Percentiles rank a stretch among this genome's conserved stretches.
phyloP scores from a whole-genome alignment of 2,113 vertebrate genomes.

The Oenanthe oenanthe region DNA sequence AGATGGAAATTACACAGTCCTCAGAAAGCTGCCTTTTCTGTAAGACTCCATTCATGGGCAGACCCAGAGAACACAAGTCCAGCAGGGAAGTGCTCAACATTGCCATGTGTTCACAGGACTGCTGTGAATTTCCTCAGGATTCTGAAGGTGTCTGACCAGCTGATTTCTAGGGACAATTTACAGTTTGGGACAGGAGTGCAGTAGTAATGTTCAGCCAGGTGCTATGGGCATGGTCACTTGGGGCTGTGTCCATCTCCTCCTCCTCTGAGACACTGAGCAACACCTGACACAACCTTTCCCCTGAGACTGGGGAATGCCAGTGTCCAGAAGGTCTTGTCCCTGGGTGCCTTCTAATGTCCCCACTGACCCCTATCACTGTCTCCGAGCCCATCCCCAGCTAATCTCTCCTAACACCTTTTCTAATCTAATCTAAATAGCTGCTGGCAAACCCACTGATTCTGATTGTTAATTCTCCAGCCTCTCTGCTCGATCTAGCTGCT shows the following conservation, averaged over 20 bases:
- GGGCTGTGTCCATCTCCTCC: neutral
- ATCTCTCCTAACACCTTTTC: conserved; percentile 56
- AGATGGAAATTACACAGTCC: neutral
- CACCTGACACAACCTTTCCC: neutral
- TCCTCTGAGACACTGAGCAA: accelerated
- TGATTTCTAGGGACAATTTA: neutral
- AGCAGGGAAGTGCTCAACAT: neutral
- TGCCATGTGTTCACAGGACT: neutral
- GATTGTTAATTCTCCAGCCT: neutral
- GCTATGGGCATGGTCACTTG: accelerated
- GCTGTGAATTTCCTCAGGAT: neutral
- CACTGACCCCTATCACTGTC: conserved; percentile 48
- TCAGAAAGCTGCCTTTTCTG: neutral
- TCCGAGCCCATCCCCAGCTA: neutral
- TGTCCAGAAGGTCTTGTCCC: neutral
- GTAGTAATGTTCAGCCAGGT: neutral
- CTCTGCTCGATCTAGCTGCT: neutral
- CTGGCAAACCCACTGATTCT: conserved; percentile 19
- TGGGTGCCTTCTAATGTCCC: conserved; percentile 1
- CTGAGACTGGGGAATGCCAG: neutral
- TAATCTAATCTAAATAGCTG: conserved; percentile 48
- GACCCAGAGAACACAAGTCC: neutral
- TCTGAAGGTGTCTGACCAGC: neutral
- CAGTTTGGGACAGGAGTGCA: neutral
- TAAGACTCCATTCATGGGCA: neutral